phyloP scores from a whole-genome alignment of 2,888 invertebrate species.

The Drosophila macrothrix region DNA sequence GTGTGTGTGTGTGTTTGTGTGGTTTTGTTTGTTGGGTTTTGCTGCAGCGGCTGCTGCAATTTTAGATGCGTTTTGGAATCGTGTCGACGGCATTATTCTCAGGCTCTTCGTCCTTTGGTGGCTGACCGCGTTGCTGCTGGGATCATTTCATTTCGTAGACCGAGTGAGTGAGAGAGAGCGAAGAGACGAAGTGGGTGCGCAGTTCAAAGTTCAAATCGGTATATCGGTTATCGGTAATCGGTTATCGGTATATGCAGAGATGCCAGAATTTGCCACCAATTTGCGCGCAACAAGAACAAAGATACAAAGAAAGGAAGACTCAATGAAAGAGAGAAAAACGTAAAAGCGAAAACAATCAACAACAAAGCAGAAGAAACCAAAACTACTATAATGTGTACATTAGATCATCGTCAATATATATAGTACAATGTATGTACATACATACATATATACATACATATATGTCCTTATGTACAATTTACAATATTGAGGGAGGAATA shows the following conservation, averaged over 20 bases:
- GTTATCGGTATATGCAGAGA: constrained; percentile 41
- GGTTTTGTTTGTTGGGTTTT: constrained; percentile 16
- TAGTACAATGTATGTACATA: constrained; percentile 4
- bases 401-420: constrained; percentile 1
- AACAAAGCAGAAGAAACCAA: constrained; percentile 56
- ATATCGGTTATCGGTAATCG: constrained; percentile 17
- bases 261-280: constrained; percentile 52
- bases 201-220: constrained; percentile 12
- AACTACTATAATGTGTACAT: constrained; percentile 5
- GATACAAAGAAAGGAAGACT: constrained; percentile 58
- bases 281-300: constrained; percentile 53
- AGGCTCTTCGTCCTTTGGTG: constrained; percentile 84
- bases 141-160: constrained; percentile 14
- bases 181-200: constrained; percentile 10
- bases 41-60: constrained; percentile 44
- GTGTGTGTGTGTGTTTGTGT: constrained; percentile 24
- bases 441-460: not conserved
- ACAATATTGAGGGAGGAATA: constrained; percentile 13
- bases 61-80: constrained; percentile 80
- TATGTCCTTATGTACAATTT: constrained; percentile 1
- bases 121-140: constrained; percentile 81
- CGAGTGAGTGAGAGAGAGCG: not conserved
- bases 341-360: constrained; percentile 63
- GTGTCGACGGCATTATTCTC: constrained; percentile 81
- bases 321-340: constrained; percentile 62